Base-by-base conservation (phyloP, 1,140 invertebrate genomes). In the Heliconius hermathena region DNA sequence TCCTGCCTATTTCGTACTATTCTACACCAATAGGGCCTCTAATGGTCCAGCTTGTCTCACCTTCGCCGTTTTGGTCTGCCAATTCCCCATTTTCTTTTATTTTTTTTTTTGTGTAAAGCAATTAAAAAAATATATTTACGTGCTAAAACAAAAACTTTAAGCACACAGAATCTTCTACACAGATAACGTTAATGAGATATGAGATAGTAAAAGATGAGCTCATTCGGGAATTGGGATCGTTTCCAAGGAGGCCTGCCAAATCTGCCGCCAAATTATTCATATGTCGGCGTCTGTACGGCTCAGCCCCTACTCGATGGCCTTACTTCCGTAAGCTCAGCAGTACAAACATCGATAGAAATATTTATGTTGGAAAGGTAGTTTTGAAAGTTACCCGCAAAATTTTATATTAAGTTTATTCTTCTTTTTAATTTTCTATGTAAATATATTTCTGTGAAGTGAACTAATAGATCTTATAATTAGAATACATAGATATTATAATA, bases 161-260 rank as follows among this genome's bases (percentile, higher is more conserved):
- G 16, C 57, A 16, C 26, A 76, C 38, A 76, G 33, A 66, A 70
- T 46, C 22, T 36, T 66, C 26, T 66, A 66, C 26, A 36, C n/a
- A 71, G 77, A 79, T 79, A 79, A 79, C 71, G 49, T 52, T 79
- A 79, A 79, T 78, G 73, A 83, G 82, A 83, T 83, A 80, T 80
- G 73, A 83, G 78, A 76, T 79, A 80, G 78, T 78, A 80, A 78
- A 78, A 83, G 79, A 80, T 73, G 79, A 77, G 76, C 76, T 78
- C 77, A 76, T 79, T 78, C 76, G 49, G 81, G 76, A 78, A 78
- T 82, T 80, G 81, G 78, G 81, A 82, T 80, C 78, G 80, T 77
- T 77, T 82, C 81, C 81, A 82, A 80, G 81, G 66, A 78, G 75
- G 36, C 52, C 70, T 82, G 81, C 81, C 81, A 82, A 82, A 82